These are phyloP conservation scores for Aegithalos caudatus DNA, from an alignment of 2,113 vertebrate species.

Conservation along the genomic window DNA sequence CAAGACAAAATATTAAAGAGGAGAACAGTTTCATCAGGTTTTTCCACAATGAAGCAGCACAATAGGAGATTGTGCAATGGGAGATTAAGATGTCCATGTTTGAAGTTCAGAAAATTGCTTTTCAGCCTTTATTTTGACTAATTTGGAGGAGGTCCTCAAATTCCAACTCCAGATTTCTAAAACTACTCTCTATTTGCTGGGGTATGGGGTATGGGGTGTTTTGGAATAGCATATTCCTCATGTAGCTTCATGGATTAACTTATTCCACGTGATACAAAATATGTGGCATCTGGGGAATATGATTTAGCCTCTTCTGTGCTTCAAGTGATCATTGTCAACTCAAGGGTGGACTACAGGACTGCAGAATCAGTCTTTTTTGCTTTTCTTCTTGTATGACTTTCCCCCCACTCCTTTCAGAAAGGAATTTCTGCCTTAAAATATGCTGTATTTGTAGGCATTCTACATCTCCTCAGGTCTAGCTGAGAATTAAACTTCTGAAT, in stretches of 20 bases:
- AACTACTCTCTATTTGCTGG: not conserved
- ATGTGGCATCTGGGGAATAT: not conserved
- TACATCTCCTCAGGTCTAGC: not conserved
- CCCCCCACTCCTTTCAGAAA: rapidly evolving
- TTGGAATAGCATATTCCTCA: not conserved
- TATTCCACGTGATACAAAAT: not conserved
- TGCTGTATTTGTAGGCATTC: not conserved
- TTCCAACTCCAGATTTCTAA: not conserved
- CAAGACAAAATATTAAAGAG: not conserved
- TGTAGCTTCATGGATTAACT: not conserved
- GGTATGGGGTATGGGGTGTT: not conserved
- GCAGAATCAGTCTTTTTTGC: not conserved
- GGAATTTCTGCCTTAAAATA: not conserved
- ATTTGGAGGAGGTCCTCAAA: not conserved
- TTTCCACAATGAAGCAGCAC: not conserved
- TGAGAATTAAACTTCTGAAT: not conserved
- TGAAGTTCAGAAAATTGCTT: not conserved
- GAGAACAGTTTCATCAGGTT: not conserved
- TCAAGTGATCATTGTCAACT: not conserved
- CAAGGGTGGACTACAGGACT: not conserved
- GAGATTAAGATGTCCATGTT: not conserved
- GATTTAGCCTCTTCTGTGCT: not conserved
- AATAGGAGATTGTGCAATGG: not conserved
- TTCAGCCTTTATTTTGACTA: not conserved
- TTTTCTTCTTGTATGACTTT: not conserved